Evolutionary conservation across 2,888 invertebrate genomes (phyloP).

Genomic region (Lottia gigantea): DNA sequence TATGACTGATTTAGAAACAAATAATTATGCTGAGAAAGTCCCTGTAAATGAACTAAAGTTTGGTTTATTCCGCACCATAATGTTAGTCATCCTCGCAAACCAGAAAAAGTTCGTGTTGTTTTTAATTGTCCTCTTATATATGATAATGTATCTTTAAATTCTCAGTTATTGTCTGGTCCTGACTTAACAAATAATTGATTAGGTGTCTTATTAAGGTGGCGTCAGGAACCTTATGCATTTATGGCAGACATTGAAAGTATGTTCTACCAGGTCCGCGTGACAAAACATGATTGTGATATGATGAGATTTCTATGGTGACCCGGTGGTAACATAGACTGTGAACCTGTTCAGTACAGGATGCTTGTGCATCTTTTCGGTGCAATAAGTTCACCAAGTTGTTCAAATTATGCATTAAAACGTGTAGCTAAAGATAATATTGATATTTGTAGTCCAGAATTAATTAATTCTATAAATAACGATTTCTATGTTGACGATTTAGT

Average conservation of each 20-base stretch:
- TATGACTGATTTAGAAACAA: slow-evolving; percentile 11
- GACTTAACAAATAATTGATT: slow-evolving; percentile 36
- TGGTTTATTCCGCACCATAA: slow-evolving; percentile 13
- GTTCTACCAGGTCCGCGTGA: slow-evolving; percentile 31
- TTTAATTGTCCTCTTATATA: slow-evolving; percentile 33
- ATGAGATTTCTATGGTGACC: slow-evolving; percentile 36
- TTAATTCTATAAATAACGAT: background rate
- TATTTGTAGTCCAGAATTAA: slow-evolving; percentile 13
- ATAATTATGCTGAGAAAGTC: slow-evolving; percentile 17
- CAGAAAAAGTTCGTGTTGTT: slow-evolving; percentile 27
- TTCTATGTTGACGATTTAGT: slow-evolving; percentile 20
- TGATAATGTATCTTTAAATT: slow-evolving; percentile 32
- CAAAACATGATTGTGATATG: slow-evolving; percentile 24
- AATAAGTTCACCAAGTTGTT: background rate
- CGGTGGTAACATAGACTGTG: background rate
- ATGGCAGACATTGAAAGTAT: slow-evolving; percentile 35
- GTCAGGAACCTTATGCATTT: slow-evolving; percentile 32
- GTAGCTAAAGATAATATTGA: background rate
- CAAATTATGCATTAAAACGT: slow-evolving; percentile 9
- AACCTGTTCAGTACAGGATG: slow-evolving; percentile 12
- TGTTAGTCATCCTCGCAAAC: slow-evolving; percentile 15
- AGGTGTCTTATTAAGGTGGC: slow-evolving; percentile 34
- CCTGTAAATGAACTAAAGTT: slow-evolving; percentile 2
- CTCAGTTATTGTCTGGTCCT: slow-evolving; percentile 33
- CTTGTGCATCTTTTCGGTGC: slow-evolving; percentile 16